Conservation (phyloP, 1,140 invertebrate species). For the Samia ricini region DNA sequence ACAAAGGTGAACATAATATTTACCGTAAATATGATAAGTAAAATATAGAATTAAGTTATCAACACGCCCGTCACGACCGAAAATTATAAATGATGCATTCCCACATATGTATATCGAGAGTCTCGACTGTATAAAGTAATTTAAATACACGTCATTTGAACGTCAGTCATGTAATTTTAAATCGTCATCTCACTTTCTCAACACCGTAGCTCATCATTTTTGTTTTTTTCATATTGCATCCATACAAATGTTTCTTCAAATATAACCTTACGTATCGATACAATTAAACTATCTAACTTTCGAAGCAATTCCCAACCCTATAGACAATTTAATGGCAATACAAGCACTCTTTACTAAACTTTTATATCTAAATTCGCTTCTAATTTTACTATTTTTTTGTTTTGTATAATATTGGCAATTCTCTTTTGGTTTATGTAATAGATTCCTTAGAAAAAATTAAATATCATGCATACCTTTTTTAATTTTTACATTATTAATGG, state of each 20-base stretch:
- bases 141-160: background rate
- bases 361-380: no score
- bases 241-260: background rate
- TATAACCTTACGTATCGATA: background rate
- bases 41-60: background rate
- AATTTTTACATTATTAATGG: no score
- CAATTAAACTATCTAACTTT: background rate
- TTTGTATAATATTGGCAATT: no score
- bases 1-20: background rate
- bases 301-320: background rate
- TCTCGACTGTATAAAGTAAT: background rate
- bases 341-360: no score
- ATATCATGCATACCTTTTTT: no score
- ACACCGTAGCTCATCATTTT: background rate
- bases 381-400: no score
- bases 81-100: background rate
- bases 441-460: no score
- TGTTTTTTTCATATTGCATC: background rate
- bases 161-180: background rate
- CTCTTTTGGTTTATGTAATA: no score
- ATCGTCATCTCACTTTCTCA: background rate
- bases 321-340: no score
- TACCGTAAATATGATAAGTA: background rate
- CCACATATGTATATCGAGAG: background rate
- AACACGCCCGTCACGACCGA: background rate